phyloP scores from a whole-genome alignment of 2,888 invertebrate genomes.

The Leucophenga montana region DNA sequence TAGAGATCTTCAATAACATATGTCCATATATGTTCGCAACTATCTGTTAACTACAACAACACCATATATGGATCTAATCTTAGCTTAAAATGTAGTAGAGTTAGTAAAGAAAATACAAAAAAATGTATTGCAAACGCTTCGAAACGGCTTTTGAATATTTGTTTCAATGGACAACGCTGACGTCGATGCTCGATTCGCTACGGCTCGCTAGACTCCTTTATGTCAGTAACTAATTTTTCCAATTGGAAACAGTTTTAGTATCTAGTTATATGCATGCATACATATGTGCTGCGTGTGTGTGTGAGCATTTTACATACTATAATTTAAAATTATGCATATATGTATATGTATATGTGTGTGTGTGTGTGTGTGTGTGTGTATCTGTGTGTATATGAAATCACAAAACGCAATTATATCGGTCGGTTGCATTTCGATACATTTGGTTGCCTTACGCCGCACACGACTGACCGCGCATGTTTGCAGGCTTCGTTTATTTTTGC shows the following conservation, averaged over 20 bases:
- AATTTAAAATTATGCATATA: background rate
- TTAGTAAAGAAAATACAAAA: slow-evolving; percentile 9
- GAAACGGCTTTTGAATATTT: slow-evolving; percentile 35
- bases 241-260: slow-evolving; percentile 56
- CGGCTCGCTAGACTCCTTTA: slow-evolving; percentile 67
- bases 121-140: slow-evolving; percentile 44
- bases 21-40: background rate
- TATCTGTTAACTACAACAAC: background rate
- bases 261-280: too few relatives aligned
- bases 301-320: slow-evolving; percentile 61
- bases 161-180: slow-evolving; percentile 51
- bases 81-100: background rate
- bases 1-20: background rate
- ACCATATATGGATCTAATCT: background rate
- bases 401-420: slow-evolving; percentile 71
- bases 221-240: slow-evolving; percentile 62
- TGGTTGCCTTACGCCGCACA: slow-evolving; percentile 74
- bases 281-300: background rate
- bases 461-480: slow-evolving; percentile 73
- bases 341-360: too few relatives aligned
- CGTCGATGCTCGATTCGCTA: background rate
- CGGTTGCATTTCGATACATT: slow-evolving; percentile 73
- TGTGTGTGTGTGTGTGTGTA: slow-evolving; percentile 47
- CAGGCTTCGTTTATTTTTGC: slow-evolving; percentile 36
- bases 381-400: slow-evolving; percentile 49